These are phyloP conservation scores for Ceratosolen fusciceps DNA, from an alignment of 1,140 invertebrate species.

Conservation along the genomic window DNA sequence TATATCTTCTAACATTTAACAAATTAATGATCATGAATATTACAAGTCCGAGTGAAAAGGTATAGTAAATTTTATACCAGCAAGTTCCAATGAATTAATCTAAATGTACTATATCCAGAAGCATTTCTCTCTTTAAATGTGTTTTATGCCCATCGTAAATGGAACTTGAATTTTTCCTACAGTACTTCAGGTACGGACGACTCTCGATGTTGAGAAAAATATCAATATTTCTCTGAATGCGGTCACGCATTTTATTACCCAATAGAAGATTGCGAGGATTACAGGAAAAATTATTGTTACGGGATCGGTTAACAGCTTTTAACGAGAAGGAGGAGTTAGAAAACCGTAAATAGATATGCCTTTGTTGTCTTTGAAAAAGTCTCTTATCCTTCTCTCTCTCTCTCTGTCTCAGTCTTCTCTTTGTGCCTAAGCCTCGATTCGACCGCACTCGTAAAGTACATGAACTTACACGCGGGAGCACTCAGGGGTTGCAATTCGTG, in stretches of 20 bases:
- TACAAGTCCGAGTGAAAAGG: background rate
- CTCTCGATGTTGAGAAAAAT: background rate
- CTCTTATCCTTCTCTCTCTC: slow-evolving; percentile 6
- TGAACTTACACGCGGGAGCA: slow-evolving; percentile 51
- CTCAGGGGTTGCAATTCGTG: slow-evolving; percentile 45
- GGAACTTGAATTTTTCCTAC: slow-evolving; percentile 17
- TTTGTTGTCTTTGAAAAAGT: too few species aligned
- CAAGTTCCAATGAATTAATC: background rate
- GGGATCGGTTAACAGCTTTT: too few species aligned
- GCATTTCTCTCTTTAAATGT: background rate
- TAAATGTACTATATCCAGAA: background rate
- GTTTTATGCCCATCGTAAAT: slow-evolving; percentile 23
- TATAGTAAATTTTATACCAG: background rate
- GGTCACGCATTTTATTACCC: slow-evolving; percentile 61
- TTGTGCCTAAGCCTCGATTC: slow-evolving; percentile 57
- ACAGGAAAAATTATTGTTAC: background rate
- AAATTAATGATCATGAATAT: background rate
- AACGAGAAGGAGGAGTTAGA: too few species aligned
- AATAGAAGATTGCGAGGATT: slow-evolving; percentile 29
- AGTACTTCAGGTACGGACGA: background rate
- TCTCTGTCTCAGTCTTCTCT: slow-evolving; percentile 10
- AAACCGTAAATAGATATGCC: too few species aligned
- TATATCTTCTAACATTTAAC: too few species aligned
- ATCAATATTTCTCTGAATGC: slow-evolving; percentile 23
- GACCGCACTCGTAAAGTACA: slow-evolving; percentile 57